Base-by-base conservation (phyloP, 2,113 vertebrate species). In the Illadopsis cleaveri region DNA sequence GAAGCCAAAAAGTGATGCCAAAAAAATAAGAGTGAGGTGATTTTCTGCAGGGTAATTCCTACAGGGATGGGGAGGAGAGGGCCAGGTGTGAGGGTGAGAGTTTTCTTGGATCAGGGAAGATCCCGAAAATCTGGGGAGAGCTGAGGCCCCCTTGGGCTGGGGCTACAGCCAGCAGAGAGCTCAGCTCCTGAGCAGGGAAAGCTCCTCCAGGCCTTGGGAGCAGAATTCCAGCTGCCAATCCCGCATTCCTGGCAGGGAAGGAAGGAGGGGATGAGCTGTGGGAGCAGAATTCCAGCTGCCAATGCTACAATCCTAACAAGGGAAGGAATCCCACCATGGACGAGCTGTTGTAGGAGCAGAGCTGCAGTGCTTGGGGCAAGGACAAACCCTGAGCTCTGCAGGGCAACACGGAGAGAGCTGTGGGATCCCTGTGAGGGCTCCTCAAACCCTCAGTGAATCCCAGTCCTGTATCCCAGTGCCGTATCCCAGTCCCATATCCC, bases 51-150 rank as follows among this genome's bases (percentile, higher is more conserved):
- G 22, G 27, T 42, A 13, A 60, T 75, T 66, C 40, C 68, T 38
- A 14, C 24, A 2, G 28, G 76, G 38, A n/a, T 51, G 51, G 47
- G 65, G 35, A 70, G n/a, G 40, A 83, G 40, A 15, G 30, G 24
- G 10, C 9, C 0, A 2, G 68, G 21, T 0, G 1, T 1, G 20
- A 48, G 44, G 12, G 23, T 6, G 40, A 3, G 4, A 5, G 7
- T 18, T 5, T 47, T 7, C 31, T 8, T 80, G 2, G 24, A 42
- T 20, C 1, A 0, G n/a, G 45, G 28, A 82, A 35, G 45, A 42
- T 51, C 1, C 11, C 6, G 30, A 30, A 56, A 75, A 61, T 25
- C 42, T 20, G 13, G 22, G 45, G 4, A 3, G 6, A 70, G n/a
- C 21, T 33, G 78, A 50, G 56, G 5, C 20, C 10, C 23, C 35